Base-by-base conservation (phyloP, 2,113 vertebrate genomes). In the Perccottus glenii region DNA sequence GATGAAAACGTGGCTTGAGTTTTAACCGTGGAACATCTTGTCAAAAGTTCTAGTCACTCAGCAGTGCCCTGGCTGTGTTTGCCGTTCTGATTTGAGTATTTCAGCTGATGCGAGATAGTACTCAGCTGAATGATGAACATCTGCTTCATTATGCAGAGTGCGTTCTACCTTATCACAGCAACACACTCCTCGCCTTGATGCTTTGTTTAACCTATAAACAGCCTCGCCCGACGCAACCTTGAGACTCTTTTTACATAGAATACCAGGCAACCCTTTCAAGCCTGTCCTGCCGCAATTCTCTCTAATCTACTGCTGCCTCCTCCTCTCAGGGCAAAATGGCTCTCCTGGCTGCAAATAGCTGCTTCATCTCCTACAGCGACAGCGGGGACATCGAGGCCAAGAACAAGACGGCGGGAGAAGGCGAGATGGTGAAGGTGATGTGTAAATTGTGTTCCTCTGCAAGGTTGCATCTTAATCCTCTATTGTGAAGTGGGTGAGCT, bases 381-480 rank as follows among this genome's bases (percentile, higher is more conserved):
- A 93, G 90, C 53, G 97, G 96, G 6, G 98, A 99, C 88, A 96
- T 98, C 77, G 94, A 92, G 90, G 96, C 96, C 84, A 94, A 93
- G 87, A 96, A 70, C 83, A 98, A 96, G 91, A 94, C 92, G 10
- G 98, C 97, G 47, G 95, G 94, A 68, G 94, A 94, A 6, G 95
- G 86, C 73, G 96, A 99, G 92, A 98, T 99, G 92, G 89, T 99
- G 85, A 99, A 99, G 96, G 97, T 98, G 92, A 92, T 35, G 67
- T 74, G 27, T 70, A 48, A 52, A 67, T 62, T 44, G 33, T 48
- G 12, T 38, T 44, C 70, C 45, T 73, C 52, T 15, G 19, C 51
- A 67, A 73, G 75, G 73, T 64, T 72, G 46, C 65, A 58, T 64
- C 70, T 77, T 76, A 75, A 67, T 61, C 65, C 5, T 51, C 59